Percentiles rank a stretch among this genome's conserved stretches.
Conservation (phyloP, 2,888 invertebrate genomes). For the Lasiommata megera region DNA sequence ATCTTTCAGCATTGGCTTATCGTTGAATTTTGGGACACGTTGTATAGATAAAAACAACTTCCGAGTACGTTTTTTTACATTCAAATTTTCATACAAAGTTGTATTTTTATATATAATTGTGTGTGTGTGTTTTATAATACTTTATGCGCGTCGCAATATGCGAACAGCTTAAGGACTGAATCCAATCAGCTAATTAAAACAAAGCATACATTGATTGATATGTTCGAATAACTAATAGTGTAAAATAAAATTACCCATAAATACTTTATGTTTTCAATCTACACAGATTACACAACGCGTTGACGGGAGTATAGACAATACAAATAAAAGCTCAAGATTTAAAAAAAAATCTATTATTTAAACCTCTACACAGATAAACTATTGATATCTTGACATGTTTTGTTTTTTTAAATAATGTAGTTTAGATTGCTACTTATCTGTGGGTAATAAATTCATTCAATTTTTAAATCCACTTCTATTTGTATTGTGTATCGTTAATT, state of each 20-base stretch:
- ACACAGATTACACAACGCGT: slow-evolving; percentile 12
- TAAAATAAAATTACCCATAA: slow-evolving; percentile 17
- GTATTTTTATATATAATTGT: no score
- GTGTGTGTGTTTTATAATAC: not conserved
- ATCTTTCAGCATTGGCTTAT: no score
- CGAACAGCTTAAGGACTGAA: slow-evolving; percentile 2
- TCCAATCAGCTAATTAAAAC: slow-evolving; percentile 10
- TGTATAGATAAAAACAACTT: no score
- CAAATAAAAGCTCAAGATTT: not conserved
- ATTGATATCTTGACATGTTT: no score
- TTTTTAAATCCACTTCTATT: not conserved
- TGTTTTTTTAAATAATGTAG: no score
- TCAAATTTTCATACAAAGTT: no score
- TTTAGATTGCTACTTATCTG: no score
- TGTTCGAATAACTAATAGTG: slow-evolving; percentile 24
- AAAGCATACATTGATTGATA: slow-evolving; percentile 27
- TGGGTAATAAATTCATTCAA: no score
- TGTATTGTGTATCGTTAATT: not conserved
- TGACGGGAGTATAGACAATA: not conserved
- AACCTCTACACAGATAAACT: no score
- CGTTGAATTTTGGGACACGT: no score
- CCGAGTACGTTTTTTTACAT: no score
- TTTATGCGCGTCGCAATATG: not conserved
- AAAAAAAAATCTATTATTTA: not conserved
- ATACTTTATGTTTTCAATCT: slow-evolving; percentile 15